Conservation (phyloP, 1,140 invertebrate genomes). For the Trichonephila inaurata region DNA sequence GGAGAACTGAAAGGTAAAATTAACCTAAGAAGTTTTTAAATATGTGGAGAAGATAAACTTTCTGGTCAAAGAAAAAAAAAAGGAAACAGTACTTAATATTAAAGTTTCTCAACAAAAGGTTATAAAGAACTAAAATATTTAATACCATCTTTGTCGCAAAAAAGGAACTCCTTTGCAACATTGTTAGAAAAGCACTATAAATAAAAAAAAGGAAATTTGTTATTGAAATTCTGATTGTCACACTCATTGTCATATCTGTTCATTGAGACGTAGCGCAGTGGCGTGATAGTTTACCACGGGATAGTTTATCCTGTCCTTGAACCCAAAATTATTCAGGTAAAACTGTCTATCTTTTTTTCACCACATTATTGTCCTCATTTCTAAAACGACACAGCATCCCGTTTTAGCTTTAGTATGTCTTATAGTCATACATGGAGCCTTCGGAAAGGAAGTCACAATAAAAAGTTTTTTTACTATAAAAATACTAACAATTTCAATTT, state of each 20-base stretch:
- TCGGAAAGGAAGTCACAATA: neutral
- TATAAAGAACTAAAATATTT: too few relatives aligned
- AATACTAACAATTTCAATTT: neutral
- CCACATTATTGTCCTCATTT: neutral
- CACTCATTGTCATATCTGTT: neutral
- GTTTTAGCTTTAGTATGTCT: neutral
- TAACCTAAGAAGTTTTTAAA: too few relatives aligned
- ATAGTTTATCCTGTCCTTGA: neutral
- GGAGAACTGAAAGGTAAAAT: too few relatives aligned
- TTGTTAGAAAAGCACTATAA: neutral
- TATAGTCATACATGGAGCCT: neutral
- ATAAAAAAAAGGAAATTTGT: neutral
- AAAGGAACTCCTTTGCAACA: neutral
- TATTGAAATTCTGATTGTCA: neutral
- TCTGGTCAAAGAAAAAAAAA: neutral
- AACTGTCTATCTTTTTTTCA: neutral
- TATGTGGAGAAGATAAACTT: too few relatives aligned
- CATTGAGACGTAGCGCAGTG: neutral
- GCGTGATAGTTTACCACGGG: slow-evolving; percentile 20
- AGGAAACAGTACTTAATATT: too few relatives aligned
- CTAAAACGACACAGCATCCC: neutral
- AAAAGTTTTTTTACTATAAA: neutral
- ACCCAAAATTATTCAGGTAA: slow-evolving; percentile 25
- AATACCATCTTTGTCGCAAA: neutral
- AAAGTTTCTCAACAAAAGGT: too few relatives aligned